Percentiles rank a stretch among this genome's conserved stretches.
phyloP scores from a whole-genome alignment of 2,888 invertebrate species.

The Amblyteles armatorius region DNA sequence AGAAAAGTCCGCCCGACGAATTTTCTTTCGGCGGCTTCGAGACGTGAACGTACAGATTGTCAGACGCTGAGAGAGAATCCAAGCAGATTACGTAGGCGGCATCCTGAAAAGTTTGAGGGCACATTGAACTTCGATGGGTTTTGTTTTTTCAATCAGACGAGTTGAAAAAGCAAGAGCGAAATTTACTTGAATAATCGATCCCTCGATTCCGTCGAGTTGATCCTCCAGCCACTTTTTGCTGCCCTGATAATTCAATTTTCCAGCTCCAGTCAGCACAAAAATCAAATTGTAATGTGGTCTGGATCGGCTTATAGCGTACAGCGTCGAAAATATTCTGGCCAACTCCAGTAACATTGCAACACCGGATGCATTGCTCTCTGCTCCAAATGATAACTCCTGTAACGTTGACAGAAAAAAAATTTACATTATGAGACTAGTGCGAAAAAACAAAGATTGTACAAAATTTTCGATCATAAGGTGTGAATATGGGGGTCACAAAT shows the following conservation, averaged over 20 bases:
- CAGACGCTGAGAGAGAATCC: constrained; percentile 90
- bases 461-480: too few relatives aligned
- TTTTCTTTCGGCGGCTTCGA: constrained; percentile 97
- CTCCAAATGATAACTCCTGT: constrained; percentile 94
- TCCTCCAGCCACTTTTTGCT: constrained; percentile 98
- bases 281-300: constrained; percentile 92
- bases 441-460: too few relatives aligned
- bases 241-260: constrained; percentile 97
- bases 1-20: constrained; percentile 89
- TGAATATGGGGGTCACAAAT: too few relatives aligned
- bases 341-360: constrained; percentile 95
- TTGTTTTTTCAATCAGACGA: neutral
- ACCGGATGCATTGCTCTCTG: constrained; percentile 97
- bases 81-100: constrained; percentile 96
- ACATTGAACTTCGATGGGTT: constrained; percentile 2
- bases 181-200: constrained; percentile 90
- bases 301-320: constrained; percentile 91
- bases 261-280: constrained; percentile 96
- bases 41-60: constrained; percentile 94
- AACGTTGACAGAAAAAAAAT: constrained; percentile 68
- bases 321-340: constrained; percentile 93
- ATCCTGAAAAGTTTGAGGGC: constrained; percentile 87
- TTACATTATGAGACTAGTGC: too few relatives aligned
- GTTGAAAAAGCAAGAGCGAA: neutral
- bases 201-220: constrained; percentile 92